These are phyloP conservation scores for Ciona savignyi DNA, from an alignment of 23 tunicate genomes.

Conservation along the genomic window DNA sequence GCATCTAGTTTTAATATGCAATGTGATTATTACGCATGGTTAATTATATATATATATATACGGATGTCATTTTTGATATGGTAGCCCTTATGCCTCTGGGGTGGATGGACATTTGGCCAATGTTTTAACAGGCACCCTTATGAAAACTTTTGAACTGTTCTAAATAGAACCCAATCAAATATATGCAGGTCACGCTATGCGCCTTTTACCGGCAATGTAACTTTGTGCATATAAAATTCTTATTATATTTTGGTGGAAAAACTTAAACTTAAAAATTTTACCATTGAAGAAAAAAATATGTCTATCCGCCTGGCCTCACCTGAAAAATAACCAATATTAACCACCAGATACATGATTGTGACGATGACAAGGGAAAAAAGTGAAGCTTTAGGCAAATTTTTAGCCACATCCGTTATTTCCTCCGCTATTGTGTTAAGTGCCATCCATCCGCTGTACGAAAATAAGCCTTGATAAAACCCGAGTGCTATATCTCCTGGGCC, in stretches of 20 bases:
- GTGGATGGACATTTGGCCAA: no score
- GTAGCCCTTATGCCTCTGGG: no score
- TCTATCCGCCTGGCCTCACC: slow-evolving; percentile 5
- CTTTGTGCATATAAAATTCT: no score
- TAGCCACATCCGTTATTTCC: slow-evolving; percentile 45
- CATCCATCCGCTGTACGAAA: slow-evolving; percentile 77
- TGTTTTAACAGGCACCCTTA: no score
- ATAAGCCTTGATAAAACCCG: slow-evolving; percentile 71
- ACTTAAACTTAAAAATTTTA: no score
- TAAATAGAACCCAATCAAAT: no score
- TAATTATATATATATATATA: no score
- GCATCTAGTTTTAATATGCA: background rate
- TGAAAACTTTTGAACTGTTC: no score
- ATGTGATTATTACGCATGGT: background rate
- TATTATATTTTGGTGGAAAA: no score
- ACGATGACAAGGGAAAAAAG: slow-evolving; percentile 57
- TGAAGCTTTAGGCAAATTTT: slow-evolving; percentile 49
- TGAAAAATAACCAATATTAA: slow-evolving; percentile 66
- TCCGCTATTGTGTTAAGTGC: slow-evolving; percentile 45
- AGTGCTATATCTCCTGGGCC: slow-evolving; percentile 45
- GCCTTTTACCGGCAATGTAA: no score
- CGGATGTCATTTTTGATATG: no score
- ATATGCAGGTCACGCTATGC: no score
- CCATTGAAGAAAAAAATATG: background rate
- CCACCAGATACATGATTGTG: slow-evolving; percentile 49